A percentile compares a stretch with the other conserved stretches of the same genome.
Evolutionary conservation across 1,140 invertebrate genomes (phyloP).

Genomic region (Leptopilina boulardi): DNA sequence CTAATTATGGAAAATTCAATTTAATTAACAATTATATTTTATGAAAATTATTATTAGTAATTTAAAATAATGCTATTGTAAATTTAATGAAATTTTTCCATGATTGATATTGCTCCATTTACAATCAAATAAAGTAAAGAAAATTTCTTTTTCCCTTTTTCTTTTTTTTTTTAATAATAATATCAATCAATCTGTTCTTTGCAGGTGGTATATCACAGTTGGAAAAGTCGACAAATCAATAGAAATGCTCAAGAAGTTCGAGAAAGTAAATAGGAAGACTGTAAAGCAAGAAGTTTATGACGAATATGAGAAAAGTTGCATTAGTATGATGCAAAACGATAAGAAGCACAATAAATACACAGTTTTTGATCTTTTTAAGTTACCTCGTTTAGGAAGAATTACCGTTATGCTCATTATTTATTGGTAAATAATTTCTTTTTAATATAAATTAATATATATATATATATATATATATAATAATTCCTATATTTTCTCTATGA

Average conservation of each 20-base stretch:
- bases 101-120: constrained; percentile 1
- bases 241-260: constrained; percentile 87
- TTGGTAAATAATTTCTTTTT: constrained; percentile 77
- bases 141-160: neutral
- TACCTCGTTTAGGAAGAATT: constrained; percentile 83
- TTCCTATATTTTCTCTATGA: neutral
- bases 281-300: constrained; percentile 84
- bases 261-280: constrained; percentile 84
- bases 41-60: constrained; percentile 4
- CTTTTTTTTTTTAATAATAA: too few species aligned
- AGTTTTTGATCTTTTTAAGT: constrained; percentile 86
- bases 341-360: constrained; percentile 82
- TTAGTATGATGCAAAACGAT: constrained; percentile 80
- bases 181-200: constrained; percentile 14
- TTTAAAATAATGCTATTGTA: too few species aligned
- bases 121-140: neutral
- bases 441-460: neutral
- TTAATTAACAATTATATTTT: too few species aligned
- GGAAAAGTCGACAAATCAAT: constrained; percentile 87
- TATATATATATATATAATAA: too few species aligned
- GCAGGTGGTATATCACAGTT: constrained; percentile 86
- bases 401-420: constrained; percentile 85
- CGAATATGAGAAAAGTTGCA: constrained; percentile 83
- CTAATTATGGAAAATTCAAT: too few species aligned
- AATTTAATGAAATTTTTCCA: constrained; percentile 22